phyloP scores from a whole-genome alignment of 1,140 invertebrate genomes.

The Eumaeus atala region DNA sequence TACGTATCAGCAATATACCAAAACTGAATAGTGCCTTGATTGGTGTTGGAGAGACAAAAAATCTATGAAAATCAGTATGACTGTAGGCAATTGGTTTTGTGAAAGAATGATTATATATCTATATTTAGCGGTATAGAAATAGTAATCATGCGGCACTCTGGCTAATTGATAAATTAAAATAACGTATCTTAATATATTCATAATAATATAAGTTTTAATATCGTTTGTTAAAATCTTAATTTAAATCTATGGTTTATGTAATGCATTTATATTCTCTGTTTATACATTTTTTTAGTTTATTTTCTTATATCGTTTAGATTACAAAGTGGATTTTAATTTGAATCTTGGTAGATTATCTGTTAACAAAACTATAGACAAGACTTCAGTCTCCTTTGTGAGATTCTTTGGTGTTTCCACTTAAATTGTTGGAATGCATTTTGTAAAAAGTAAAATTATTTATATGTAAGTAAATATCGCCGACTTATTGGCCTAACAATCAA shows the following conservation, averaged over 20 bases:
- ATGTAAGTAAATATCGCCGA: slow-evolving; percentile 47
- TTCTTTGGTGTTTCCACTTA: slow-evolving; percentile 4
- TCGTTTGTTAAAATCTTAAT: slow-evolving; percentile 66
- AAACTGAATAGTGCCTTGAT: slow-evolving; percentile 70
- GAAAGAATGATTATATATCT: slow-evolving; percentile 68
- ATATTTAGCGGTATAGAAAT: slow-evolving; percentile 72
- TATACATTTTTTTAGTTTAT: slow-evolving; percentile 69
- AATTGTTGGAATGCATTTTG: slow-evolving; percentile 49
- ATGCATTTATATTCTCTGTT: slow-evolving; percentile 72
- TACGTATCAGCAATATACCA: slow-evolving; percentile 72
- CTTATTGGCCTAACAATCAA: slow-evolving; percentile 66
- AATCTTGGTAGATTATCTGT: slow-evolving; percentile 70
- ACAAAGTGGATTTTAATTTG: slow-evolving; percentile 47
- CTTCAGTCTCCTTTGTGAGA: slow-evolving; percentile 24
- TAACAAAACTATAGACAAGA: slow-evolving; percentile 48
- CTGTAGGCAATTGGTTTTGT: slow-evolving; percentile 43
- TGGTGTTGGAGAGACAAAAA: slow-evolving; percentile 43
- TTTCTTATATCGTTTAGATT: slow-evolving; percentile 63
- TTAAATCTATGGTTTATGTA: slow-evolving; percentile 66
- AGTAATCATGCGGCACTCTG: slow-evolving; percentile 68
- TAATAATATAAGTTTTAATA: slow-evolving; percentile 50
- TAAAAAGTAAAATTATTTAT: slow-evolving; percentile 56
- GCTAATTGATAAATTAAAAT: slow-evolving; percentile 56
- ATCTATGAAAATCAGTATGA: slow-evolving; percentile 51
- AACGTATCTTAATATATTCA: slow-evolving; percentile 57